A percentile compares a stretch with the other conserved stretches of the same genome.
phyloP scores from a whole-genome alignment of 2,113 vertebrate genomes.

The Nanger granti region DNA sequence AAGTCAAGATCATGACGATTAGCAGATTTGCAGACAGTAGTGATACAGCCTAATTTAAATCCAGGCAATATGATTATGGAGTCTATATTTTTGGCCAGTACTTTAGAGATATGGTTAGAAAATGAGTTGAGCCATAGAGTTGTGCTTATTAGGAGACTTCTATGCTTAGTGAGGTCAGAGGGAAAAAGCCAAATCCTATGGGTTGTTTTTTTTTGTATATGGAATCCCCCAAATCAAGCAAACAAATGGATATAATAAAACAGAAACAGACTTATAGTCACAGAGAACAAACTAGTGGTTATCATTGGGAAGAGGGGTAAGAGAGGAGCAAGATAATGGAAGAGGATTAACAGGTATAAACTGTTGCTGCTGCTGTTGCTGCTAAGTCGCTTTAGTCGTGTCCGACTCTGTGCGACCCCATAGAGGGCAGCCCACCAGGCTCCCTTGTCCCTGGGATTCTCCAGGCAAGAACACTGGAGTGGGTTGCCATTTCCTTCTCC shows the following conservation, averaged over 20 bases:
- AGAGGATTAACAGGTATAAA: neutral
- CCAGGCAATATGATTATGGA: neutral
- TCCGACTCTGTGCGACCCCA: too few species aligned
- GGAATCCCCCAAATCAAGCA: neutral
- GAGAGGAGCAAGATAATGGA: neutral
- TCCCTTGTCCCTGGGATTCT: too few species aligned
- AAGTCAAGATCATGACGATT: neutral
- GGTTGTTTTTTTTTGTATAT: neutral
- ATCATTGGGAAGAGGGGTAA: neutral
- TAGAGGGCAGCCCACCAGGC: too few species aligned
- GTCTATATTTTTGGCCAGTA: neutral
- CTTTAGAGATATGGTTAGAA: neutral
- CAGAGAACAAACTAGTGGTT: neutral
- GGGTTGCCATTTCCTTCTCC: too few species aligned
- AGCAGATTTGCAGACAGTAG: neutral
- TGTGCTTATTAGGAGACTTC: neutral
- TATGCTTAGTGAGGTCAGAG: neutral
- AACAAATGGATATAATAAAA: neutral
- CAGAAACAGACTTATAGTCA: neutral
- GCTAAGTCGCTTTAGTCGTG: too few species aligned
- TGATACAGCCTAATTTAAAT: neutral
- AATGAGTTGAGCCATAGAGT: neutral
- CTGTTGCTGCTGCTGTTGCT: neutral
- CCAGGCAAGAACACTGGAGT: too few species aligned
- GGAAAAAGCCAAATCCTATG: neutral